A percentile compares a stretch with the other conserved stretches of the same genome.
phyloP scores from a whole-genome alignment of 2,888 invertebrate species.

The Spilarctia lutea region DNA sequence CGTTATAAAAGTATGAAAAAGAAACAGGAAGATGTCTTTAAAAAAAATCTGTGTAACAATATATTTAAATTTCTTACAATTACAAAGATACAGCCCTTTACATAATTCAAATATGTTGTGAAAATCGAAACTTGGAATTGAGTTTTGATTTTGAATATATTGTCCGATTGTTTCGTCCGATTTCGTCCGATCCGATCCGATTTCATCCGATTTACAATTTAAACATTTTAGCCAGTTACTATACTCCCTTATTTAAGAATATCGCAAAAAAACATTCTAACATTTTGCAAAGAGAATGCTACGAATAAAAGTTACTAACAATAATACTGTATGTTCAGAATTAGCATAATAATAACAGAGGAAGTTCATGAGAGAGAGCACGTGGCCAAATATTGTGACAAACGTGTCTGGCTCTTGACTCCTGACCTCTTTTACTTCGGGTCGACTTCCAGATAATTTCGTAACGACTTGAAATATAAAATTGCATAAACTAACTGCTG shows the following conservation, averaged over 20 bases:
- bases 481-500: slow-evolving; percentile 39
- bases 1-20: too few relatives aligned
- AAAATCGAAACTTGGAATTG: neutral
- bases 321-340: slow-evolving; percentile 72
- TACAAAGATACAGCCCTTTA: neutral
- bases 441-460: slow-evolving; percentile 46
- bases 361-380: slow-evolving; percentile 73
- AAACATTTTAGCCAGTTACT: slow-evolving; percentile 32
- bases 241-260: slow-evolving; percentile 33
- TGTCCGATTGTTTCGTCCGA: neutral
- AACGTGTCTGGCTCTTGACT: slow-evolving; percentile 44
- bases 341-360: slow-evolving; percentile 80
- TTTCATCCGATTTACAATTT: neutral
- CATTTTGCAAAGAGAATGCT: slow-evolving; percentile 54
- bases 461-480: slow-evolving; percentile 46
- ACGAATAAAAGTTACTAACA: slow-evolving; percentile 68
- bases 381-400: slow-evolving; percentile 74
- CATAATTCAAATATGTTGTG: neutral
- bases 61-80: neutral
- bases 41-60: too few relatives aligned
- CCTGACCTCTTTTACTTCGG: slow-evolving; percentile 35
- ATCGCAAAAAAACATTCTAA: slow-evolving; percentile 45
- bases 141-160: neutral
- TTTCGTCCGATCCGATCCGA: neutral
- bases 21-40: too few relatives aligned